Evolutionary conservation across 1,140 invertebrate species (phyloP), one percentile per base, ranked within the genome.

Genomic region (Solenopsis fugax): DNA sequence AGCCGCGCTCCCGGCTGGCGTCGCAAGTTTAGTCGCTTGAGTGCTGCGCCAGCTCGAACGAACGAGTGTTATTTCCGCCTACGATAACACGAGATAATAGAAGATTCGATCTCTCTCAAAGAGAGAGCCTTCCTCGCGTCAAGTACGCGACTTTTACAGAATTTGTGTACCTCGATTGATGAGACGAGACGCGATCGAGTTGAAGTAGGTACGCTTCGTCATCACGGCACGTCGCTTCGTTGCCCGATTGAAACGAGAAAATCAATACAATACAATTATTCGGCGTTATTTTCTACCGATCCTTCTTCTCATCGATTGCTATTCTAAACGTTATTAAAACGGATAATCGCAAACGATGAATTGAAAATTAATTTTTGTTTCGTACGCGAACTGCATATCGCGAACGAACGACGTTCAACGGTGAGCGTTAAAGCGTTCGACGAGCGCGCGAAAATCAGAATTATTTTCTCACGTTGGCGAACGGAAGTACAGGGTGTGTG

Each of bases 21-120:
- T 82, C 78, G 88, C 75, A 88, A 92, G 80, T 92, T 92, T 88
- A 75, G 89, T 88, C 80, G 85, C 73, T 78, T 60, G 76, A 87
- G 86, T 67, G 73, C 69, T 16, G 72, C 67, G 50, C 58, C 41
- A 73, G 52, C 87, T 85, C 73, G 56, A 64, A 80, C 72, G 48
- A 48, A 72, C 48, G 29, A 84, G 29, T 76, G 69, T 89, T 89
- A 86, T 75, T 86, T 82, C 84, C 52, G 56, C 56, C 71, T 88
- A 87, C 56, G 87, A 87, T 75, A 58, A 87, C 62, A 65, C 18
- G 76, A 80, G 76, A 89, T 72, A 82, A 87, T 65, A 41, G 76
- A 80, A 60, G 69, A 45, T 87, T 90, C 78, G 78, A 85, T 89
- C 73, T 72, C 10, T 34, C 58, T 82, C 21, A 69, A 54, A 45